Evolutionary conservation across 2,113 vertebrate genomes (phyloP), one percentile per base, ranked within the genome.

Genomic region (Miniopterus natalensis): DNA sequence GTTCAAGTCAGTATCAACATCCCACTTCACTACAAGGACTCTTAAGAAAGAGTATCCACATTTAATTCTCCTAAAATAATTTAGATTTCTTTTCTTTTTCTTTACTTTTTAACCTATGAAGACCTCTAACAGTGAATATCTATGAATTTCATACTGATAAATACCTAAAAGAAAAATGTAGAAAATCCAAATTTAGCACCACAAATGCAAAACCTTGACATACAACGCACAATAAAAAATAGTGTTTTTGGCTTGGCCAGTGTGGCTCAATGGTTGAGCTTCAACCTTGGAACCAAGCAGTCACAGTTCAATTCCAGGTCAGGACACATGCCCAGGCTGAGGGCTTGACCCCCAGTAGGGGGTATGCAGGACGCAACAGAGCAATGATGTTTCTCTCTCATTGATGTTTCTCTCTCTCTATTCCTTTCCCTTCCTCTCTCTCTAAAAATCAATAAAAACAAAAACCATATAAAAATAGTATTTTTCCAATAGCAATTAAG

Each of bases 1-100:
- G 42, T 13, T 73, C 53, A 92, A 45, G 6, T 51, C 42, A 49
- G 13, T 68, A 84, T 51, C 8, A 84, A 75, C 2, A 89, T 61
- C 14, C 23, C n/a, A 79, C 25, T 78, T 45, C 1, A 71, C 25
- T 78, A 51, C 1, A 71, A 49, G 18, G 21, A 40, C n/a, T 70
- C 27, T 90, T 80, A 88, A 79, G 29, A 12, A 90, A 92, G 18
- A 14, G 1, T 31, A 79, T 18, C 29, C 51, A 78, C 12, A 73
- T 92, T 88, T 73, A 88, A 51, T 88, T 63, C 20, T 84, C 45
- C 68, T 47, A 79, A 92, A 80, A 89, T 59, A 77, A 83, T 79
- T 75, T 21, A 59, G 10, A 1, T 47, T 91, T 45, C 84, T 81
- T 31, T 83, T 49, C 18, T 53, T 45, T 12, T 63, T 40, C 61